Evolutionary conservation across 37 sponge, comb jelly and placozoan species (phyloP), one percentile per base, ranked within the genome.

Genomic region (Hexactinellida sp.): DNA sequence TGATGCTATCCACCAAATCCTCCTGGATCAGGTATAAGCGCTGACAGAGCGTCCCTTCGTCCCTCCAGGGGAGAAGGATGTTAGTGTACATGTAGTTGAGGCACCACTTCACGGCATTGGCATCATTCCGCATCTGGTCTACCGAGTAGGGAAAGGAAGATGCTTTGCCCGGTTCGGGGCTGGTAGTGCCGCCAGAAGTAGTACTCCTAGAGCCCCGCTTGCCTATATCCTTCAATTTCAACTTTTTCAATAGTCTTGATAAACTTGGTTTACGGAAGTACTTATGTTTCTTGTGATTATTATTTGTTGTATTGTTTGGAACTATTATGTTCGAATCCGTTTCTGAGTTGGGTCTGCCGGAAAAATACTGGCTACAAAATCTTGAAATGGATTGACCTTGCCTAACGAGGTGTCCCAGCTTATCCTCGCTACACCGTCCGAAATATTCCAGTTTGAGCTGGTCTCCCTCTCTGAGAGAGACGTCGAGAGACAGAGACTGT

Each of bases 1-100:
- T 25, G 3, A 63, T 63, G 19, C 13, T 63, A 63, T 63, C 76
- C 34, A 63, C 25, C 34, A 63, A 63, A 32, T 28, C 76, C 34
- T 63, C 76, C 13, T 63, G 76, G 3, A 63, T 28, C 76, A 63
- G 34, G 76, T 63, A 63, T 63, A 63, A 23, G 3, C 76, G 21
- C 5, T 63, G 76, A n/a, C 76, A 63, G 19, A 63, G 76, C 3
- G 76, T 63, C 5, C 76, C 76, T n/a, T 63, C 76, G 76, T 63
- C 30, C 13, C 76, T 10, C 76, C 76, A 63, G 5, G 76, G 76
- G 3, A 63, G 76, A 7, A 63, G 76, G 34, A 63, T 63, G 13
- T 63, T n/a, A 63, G 28, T 32, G 76, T 63, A 63, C 76, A 63
- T 63, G 76, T 63, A 25, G 76, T 63, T 10, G 34, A 63, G 76